Evolutionary conservation across 1,140 invertebrate genomes (phyloP).

Genomic region (Drosophila elegans): DNA sequence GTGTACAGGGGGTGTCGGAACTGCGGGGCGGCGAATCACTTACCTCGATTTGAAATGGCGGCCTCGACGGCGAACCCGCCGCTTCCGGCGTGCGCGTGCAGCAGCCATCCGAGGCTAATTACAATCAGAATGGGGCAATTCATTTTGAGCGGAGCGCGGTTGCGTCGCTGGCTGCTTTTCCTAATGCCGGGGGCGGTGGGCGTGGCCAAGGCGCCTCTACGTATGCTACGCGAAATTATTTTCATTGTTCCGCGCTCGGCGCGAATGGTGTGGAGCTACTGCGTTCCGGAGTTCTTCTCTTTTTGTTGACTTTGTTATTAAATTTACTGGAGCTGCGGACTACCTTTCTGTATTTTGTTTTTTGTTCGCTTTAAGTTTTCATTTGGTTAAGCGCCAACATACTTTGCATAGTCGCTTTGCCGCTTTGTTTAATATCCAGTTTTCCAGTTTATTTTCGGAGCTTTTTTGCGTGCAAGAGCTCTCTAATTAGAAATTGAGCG

Average conservation of each 20-base stretch:
- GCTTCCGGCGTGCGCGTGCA: constrained; percentile 61
- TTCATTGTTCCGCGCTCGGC: constrained; percentile 69
- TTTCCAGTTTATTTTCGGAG: constrained; percentile 49
- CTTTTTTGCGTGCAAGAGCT: constrained; percentile 10
- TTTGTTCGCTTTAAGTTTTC: constrained; percentile 53
- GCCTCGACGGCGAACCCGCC: constrained; percentile 58
- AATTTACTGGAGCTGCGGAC: constrained; percentile 33
- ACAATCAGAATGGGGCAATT: constrained; percentile 84
- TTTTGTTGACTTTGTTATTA: constrained; percentile 22
- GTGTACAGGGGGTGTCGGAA: no score
- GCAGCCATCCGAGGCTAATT: constrained; percentile 82
- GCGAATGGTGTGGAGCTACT: constrained; percentile 18
- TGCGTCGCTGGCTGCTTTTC: constrained; percentile 27
- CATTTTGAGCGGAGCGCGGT: constrained; percentile 61
- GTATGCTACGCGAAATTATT: constrained; percentile 77
- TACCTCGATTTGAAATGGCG: constrained; percentile 84
- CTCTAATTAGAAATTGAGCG: constrained; percentile 65
- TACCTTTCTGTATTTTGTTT: not conserved
- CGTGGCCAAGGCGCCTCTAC: constrained; percentile 35
- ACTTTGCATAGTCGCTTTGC: constrained; percentile 56
- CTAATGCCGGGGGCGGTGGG: constrained; percentile 9
- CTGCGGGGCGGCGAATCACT: constrained; percentile 62
- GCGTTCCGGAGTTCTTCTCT: constrained; percentile 13
- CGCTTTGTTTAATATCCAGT: constrained; percentile 61
- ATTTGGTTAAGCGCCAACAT: constrained; percentile 47